A percentile compares a stretch with the other conserved stretches of the same genome.
phyloP scores from a whole-genome alignment of 2,113 vertebrate genomes.

The Rhombomys opimus region DNA sequence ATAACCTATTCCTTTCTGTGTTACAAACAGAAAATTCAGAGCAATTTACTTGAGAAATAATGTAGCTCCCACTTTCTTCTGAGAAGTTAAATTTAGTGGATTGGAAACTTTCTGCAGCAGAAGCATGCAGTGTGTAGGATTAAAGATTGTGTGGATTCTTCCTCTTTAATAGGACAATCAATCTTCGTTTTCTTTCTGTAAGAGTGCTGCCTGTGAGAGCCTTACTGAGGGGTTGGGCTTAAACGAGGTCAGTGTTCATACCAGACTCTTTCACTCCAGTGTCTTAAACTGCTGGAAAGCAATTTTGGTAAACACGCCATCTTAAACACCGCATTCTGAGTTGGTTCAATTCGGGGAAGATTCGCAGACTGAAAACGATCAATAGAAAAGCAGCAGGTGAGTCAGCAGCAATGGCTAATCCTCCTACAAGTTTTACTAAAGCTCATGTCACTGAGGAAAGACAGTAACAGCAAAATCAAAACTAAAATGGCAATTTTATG shows the following conservation, averaged over 20 bases:
- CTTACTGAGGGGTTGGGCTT: conserved; percentile 5
- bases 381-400: conserved; percentile 60
- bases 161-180: conserved; percentile 61
- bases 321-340: conserved; percentile 49
- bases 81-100: neutral
- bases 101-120: neutral
- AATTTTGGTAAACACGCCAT: conserved; percentile 72
- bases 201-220: conserved; percentile 11
- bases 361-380: conserved; percentile 68
- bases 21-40: neutral
- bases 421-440: conserved; percentile 29
- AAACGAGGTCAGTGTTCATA: conserved; percentile 38
- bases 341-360: conserved; percentile 67
- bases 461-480: conserved; percentile 53
- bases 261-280: conserved; percentile 45
- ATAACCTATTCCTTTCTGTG: neutral
- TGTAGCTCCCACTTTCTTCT: neutral
- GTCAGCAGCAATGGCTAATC: neutral
- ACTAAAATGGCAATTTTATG: conserved; percentile 34
- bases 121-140: neutral
- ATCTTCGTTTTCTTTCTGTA: conserved; percentile 52
- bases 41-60: conserved; percentile 35
- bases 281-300: conserved; percentile 66
- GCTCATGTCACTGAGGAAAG: conserved; percentile 51
- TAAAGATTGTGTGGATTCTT: neutral